These are phyloP conservation scores for Prinia subflava DNA, from an alignment of 2,113 vertebrate genomes.

Conservation along the genomic window DNA sequence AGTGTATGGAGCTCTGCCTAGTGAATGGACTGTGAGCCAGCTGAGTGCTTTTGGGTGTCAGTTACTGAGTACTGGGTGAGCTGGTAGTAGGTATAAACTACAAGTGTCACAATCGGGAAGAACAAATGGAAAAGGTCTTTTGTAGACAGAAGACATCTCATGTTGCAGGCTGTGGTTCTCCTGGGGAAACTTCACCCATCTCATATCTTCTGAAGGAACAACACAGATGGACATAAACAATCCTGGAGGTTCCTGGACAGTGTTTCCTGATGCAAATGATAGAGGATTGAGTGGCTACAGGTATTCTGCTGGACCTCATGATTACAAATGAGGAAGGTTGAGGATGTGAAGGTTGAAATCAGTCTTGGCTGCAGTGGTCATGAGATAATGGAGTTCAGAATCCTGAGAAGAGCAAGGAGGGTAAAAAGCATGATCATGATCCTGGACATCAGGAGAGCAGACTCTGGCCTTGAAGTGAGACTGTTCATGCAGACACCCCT, in stretches of 20 bases:
- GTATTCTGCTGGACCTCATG: background rate
- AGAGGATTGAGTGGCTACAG: background rate
- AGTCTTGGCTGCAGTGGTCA: background rate
- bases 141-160: background rate
- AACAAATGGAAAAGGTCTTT: background rate
- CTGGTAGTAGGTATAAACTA: background rate
- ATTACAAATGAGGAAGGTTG: background rate
- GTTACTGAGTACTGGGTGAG: background rate
- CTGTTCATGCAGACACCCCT: rapidly evolving
- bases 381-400: background rate
- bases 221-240: background rate
- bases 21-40: background rate
- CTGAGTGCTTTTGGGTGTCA: background rate
- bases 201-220: background rate
- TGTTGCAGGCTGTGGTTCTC: background rate
- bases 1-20: background rate
- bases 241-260: background rate
- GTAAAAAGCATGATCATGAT: background rate
- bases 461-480: background rate
- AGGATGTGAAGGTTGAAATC: background rate
- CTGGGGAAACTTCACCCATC: background rate
- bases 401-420: background rate
- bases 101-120: background rate
- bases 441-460: background rate
- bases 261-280: background rate